A percentile compares a stretch with the other conserved stretches of the same genome.
Evolutionary conservation across 1,140 invertebrate species (phyloP).

Genomic region (Ephestia elutella): DNA sequence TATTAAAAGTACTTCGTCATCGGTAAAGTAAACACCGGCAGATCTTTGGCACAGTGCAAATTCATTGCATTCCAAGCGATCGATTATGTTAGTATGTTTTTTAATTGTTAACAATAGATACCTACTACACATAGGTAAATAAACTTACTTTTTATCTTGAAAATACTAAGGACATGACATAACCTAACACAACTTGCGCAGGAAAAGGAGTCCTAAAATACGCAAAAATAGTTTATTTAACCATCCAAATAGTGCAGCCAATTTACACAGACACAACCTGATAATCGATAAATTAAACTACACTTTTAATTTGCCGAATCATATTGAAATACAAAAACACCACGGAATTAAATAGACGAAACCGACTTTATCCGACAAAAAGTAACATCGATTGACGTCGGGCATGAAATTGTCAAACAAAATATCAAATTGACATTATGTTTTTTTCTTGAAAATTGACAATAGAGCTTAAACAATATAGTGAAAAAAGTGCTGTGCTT

Average conservation of each 20-base stretch:
- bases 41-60: background rate
- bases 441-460: too few relatives aligned
- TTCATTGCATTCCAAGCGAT: background rate
- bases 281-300: conserved; percentile 10
- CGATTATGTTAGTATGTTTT: background rate
- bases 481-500: too few relatives aligned
- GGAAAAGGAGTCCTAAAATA: conserved; percentile 14
- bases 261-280: conserved; percentile 9
- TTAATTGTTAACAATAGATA: background rate
- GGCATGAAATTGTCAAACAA: too few relatives aligned
- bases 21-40: background rate
- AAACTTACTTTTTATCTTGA: conserved; percentile 45
- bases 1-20: background rate
- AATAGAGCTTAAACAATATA: too few relatives aligned
- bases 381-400: background rate
- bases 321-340: conserved; percentile 28
- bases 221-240: conserved; percentile 4
- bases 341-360: too few relatives aligned
- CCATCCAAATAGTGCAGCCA: background rate
- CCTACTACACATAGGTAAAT: background rate
- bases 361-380: conserved; percentile 14
- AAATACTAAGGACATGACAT: conserved; percentile 48
- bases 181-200: conserved; percentile 48
- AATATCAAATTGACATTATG: too few relatives aligned
- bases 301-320: conserved; percentile 19